Conservation (phyloP, 2,888 invertebrate species). For the Cerceris ruficornis region DNA sequence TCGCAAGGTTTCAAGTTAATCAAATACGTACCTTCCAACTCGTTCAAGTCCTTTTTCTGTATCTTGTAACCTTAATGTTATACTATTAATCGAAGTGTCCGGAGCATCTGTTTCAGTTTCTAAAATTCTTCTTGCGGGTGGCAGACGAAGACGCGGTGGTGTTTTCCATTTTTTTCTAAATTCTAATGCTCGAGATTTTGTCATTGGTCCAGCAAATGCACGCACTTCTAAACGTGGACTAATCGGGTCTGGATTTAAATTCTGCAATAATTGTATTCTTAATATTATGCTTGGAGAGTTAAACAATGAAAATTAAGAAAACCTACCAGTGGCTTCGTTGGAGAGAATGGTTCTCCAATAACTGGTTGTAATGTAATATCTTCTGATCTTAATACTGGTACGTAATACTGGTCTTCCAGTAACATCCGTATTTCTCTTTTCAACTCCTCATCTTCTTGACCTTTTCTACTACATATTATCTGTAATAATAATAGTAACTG, state of each 20-base stretch:
- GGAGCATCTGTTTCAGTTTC: conserved; percentile 25
- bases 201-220: conserved; percentile 97
- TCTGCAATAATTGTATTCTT: conserved; percentile 81
- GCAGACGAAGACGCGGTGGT: conserved; percentile 84
- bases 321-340: conserved; percentile 86
- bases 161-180: conserved; percentile 93
- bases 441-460: conserved; percentile 81
- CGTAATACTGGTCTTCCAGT: conserved; percentile 91
- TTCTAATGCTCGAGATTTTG: conserved; percentile 86
- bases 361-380: conserved; percentile 89
- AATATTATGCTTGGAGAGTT: not conserved
- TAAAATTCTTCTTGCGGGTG: conserved; percentile 59
- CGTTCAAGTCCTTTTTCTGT: conserved; percentile 94
- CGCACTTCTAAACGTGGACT: conserved; percentile 89
- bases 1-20: not conserved
- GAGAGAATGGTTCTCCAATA: conserved; percentile 91
- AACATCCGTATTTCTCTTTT: conserved; percentile 84
- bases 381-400: conserved; percentile 92
- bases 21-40: conserved; percentile 85
- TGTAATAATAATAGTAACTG: conserved; percentile 78
- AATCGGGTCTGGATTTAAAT: conserved; percentile 85
- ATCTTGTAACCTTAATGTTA: conserved; percentile 85
- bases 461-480: conserved; percentile 89
- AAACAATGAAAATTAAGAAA: conserved; percentile 6
- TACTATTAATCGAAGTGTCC: conserved; percentile 48